phyloP scores from a whole-genome alignment of 2,113 vertebrate genomes.

The Triplophysa siluroides region DNA sequence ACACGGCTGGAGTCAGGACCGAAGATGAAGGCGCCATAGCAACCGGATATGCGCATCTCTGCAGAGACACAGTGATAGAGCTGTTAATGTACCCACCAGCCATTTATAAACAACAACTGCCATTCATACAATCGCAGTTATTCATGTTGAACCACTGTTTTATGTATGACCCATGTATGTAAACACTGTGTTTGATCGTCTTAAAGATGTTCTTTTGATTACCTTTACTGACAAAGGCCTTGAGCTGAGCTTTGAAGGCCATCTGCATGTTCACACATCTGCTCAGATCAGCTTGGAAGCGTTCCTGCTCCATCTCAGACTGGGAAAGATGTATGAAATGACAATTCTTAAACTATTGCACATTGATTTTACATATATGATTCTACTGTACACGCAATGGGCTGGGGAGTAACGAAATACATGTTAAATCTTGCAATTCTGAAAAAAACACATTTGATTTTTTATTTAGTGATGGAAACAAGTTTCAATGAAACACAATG shows the following conservation, averaged over 20 bases:
- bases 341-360: no score
- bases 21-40: constrained; percentile 69
- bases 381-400: neutral
- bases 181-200: neutral
- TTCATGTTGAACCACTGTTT: constrained; percentile 7
- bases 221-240: constrained; percentile 75
- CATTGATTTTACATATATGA: neutral
- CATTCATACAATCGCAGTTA: neutral
- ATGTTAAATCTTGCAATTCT: no score
- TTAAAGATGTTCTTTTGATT: neutral
- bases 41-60: constrained; percentile 75
- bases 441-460: no score
- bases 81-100: neutral
- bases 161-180: neutral
- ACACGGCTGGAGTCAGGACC: constrained; percentile 61
- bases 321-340: constrained; percentile 36
- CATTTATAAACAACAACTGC: constrained; percentile 11
- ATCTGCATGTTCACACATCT: constrained; percentile 59
- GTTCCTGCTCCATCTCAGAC: constrained; percentile 70
- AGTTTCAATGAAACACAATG: no score
- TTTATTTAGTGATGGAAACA: no score
- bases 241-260: constrained; percentile 71
- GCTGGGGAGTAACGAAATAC: no score
- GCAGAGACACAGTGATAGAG: constrained; percentile 19
- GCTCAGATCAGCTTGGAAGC: constrained; percentile 67